Evolutionary conservation across 2,113 vertebrate species (phyloP).

Genomic region (Cryptotis parvus): DNA sequence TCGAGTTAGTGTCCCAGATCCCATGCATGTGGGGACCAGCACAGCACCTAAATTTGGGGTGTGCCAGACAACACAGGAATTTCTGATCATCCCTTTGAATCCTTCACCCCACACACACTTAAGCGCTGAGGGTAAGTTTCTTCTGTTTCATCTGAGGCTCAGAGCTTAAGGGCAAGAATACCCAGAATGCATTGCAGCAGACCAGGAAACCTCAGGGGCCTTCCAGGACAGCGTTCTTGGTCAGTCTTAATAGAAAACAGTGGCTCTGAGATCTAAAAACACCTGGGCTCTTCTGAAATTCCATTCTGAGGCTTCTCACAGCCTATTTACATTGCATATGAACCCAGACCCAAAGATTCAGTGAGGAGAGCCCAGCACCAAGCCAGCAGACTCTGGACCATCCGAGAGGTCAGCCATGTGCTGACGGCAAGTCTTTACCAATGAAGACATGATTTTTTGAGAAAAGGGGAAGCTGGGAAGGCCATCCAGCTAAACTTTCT

Average conservation of each 20-base stretch:
- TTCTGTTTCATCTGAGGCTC: not conserved
- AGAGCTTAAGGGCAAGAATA: not conserved
- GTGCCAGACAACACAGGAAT: not conserved
- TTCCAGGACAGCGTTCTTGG: not conserved
- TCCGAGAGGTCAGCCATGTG: not conserved
- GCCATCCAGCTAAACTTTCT: not conserved
- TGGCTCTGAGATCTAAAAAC: slow-evolving; percentile 22
- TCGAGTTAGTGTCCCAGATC: not conserved
- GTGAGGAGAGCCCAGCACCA: not conserved
- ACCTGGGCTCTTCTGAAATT: not conserved
- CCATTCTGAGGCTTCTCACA: not conserved
- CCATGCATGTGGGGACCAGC: not conserved
- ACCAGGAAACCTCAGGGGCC: not conserved
- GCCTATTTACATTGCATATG: not conserved
- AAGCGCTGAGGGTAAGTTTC: not conserved
- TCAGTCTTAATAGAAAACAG: not conserved
- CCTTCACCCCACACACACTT: not conserved
- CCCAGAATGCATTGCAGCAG: rapidly evolving
- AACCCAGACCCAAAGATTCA: not conserved
- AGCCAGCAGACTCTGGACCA: not conserved
- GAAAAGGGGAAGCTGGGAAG: not conserved
- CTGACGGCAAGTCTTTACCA: not conserved
- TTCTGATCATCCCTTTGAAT: not conserved
- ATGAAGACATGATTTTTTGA: not conserved
- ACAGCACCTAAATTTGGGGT: not conserved